phyloP scores from a whole-genome alignment of 1,140 invertebrate genomes.

The Hormaphis cornu region DNA sequence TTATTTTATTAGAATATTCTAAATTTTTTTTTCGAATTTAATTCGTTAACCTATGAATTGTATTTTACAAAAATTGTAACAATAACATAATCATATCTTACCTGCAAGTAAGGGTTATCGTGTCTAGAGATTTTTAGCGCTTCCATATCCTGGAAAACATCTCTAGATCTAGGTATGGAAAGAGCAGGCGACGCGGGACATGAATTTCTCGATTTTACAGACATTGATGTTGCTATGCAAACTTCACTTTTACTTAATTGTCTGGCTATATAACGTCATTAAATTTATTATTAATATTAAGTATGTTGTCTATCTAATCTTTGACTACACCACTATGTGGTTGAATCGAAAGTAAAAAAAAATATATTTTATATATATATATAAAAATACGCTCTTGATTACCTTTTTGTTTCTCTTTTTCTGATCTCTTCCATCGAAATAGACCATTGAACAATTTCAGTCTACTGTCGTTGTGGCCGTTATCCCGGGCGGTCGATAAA shows the following conservation, averaged over 20 bases:
- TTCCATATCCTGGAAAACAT: slow-evolving; percentile 54
- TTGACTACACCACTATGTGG: too few relatives aligned
- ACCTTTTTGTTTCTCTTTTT: slow-evolving; percentile 24
- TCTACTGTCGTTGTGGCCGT: slow-evolving; percentile 5
- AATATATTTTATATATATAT: not conserved
- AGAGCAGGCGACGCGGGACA: slow-evolving; percentile 45
- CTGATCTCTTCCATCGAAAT: slow-evolving; percentile 20
- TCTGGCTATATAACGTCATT: not conserved
- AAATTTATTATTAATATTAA: not conserved
- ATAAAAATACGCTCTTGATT: not conserved
- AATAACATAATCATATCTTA: too few relatives aligned
- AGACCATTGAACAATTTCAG: slow-evolving; percentile 16
- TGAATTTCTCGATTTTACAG: slow-evolving; percentile 23
- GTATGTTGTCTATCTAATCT: too few relatives aligned
- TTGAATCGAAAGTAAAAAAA: too few relatives aligned
- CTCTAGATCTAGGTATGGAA: slow-evolving; percentile 56
- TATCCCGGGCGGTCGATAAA: slow-evolving; percentile 16
- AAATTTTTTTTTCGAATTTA: too few relatives aligned
- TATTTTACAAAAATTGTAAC: too few relatives aligned
- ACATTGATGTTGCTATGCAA: slow-evolving; percentile 18
- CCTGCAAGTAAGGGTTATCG: slow-evolving; percentile 73
- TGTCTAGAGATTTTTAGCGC: slow-evolving; percentile 61
- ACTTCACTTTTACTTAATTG: slow-evolving; percentile 25
- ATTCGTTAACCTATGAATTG: too few relatives aligned
- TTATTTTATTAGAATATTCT: too few relatives aligned